Conservation (phyloP, 2,113 vertebrate genomes). For the Callipepla californica region DNA sequence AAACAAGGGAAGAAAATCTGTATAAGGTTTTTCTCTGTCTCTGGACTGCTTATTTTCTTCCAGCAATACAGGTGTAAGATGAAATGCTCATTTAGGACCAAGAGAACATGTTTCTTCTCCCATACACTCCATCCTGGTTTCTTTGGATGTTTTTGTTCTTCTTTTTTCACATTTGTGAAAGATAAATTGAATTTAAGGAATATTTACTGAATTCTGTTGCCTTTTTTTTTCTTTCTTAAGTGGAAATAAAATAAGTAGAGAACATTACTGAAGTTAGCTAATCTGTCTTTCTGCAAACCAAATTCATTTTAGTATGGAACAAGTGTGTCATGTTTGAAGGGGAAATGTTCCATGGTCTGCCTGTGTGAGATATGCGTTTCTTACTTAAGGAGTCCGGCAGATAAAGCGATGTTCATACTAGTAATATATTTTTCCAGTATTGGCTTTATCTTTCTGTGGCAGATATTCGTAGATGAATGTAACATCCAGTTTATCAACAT, state of each 20-base stretch:
- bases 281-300: not conserved
- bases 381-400: not conserved
- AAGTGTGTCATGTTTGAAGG: not conserved
- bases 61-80: not conserved
- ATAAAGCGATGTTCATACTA: not conserved
- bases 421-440: not conserved
- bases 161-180: not conserved
- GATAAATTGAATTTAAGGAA: not conserved
- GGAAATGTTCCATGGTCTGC: not conserved
- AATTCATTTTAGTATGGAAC: not conserved
- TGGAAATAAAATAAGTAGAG: not conserved
- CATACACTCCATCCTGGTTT: not conserved
- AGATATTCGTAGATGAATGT: not conserved
- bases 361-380: not conserved
- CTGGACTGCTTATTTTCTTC: not conserved
- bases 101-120: not conserved
- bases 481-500: rapidly evolving
- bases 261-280: not conserved
- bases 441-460: not conserved
- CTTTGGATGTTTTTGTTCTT: not conserved
- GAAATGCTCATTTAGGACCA: not conserved
- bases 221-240: not conserved
- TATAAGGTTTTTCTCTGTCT: not conserved
- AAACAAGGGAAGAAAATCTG: not conserved
- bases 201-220: not conserved